These are phyloP conservation scores for Myotis findleyi DNA, from an alignment of 2,797 vertebrate species.

Conservation along the genomic window DNA sequence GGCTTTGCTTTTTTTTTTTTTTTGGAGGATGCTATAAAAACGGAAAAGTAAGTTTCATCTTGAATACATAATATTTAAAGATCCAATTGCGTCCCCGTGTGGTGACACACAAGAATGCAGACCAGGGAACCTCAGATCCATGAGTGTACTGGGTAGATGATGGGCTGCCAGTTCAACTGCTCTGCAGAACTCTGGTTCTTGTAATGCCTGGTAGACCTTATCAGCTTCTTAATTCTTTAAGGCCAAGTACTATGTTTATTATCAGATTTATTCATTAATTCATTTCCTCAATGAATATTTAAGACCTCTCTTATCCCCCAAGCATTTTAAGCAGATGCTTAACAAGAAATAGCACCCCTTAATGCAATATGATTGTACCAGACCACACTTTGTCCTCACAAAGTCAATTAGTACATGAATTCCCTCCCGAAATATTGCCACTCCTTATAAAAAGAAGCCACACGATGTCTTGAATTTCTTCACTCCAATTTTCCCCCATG, in stretches of 20 bases:
- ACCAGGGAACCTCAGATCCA: background rate
- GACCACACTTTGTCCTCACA: background rate
- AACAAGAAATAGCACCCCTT: background rate
- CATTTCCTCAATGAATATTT: background rate
- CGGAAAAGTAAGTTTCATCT: background rate
- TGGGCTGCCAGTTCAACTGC: no score
- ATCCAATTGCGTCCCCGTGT: constrained; percentile 13
- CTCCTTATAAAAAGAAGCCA: background rate
- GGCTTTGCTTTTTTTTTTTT: background rate
- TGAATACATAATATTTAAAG: accelerated
- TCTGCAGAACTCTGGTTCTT: background rate
- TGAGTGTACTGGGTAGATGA: background rate
- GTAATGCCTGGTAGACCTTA: accelerated
- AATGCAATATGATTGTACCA: accelerated
- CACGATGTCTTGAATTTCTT: accelerated
- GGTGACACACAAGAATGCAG: background rate
- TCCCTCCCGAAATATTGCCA: background rate
- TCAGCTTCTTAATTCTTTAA: background rate
- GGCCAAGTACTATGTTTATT: background rate
- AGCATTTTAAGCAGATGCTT: background rate
- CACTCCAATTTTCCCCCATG: background rate
- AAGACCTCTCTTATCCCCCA: background rate
- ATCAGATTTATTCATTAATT: background rate
- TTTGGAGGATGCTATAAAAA: background rate
- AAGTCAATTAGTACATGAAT: background rate